phyloP scores from a whole-genome alignment of 1,140 invertebrate genomes.

The Nasonia longicornis region DNA sequence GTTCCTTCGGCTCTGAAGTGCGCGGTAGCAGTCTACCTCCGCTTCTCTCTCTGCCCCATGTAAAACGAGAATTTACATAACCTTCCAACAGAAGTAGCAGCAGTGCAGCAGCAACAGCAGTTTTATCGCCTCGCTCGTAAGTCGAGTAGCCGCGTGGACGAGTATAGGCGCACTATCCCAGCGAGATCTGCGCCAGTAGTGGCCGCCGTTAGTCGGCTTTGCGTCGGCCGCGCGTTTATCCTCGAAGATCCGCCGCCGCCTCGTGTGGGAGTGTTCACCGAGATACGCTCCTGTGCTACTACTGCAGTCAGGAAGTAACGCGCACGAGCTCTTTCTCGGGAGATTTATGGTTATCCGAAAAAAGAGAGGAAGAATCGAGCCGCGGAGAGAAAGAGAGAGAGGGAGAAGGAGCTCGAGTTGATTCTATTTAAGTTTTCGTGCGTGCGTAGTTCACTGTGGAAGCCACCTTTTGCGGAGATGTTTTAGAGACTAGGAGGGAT shows the following conservation, averaged over 20 bases:
- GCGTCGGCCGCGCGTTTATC: conserved; percentile 19
- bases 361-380: conserved; percentile 45
- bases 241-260: neutral
- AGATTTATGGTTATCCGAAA: conserved; percentile 49
- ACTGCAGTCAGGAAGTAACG: conserved; percentile 24
- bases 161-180: conserved; percentile 35
- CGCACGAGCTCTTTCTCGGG: conserved; percentile 44
- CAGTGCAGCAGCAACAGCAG: neutral
- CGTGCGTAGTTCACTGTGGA: neutral
- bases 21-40: neutral
- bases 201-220: conserved; percentile 15
- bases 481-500: neutral
- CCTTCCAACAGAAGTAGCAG: conserved; percentile 41
- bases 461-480: conserved; percentile 17
- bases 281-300: conserved; percentile 31
- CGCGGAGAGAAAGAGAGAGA: neutral
- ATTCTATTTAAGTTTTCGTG: conserved; percentile 42
- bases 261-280: conserved; percentile 47
- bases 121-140: conserved; percentile 55
- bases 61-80: conserved; percentile 60
- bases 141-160: conserved; percentile 36
- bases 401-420: neutral
- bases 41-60: conserved; percentile 40
- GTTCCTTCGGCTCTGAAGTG: neutral
- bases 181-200: conserved; percentile 39